These are phyloP conservation scores for Fringilla coelebs DNA, from an alignment of 2,797 vertebrate species.

Conservation along the genomic window DNA sequence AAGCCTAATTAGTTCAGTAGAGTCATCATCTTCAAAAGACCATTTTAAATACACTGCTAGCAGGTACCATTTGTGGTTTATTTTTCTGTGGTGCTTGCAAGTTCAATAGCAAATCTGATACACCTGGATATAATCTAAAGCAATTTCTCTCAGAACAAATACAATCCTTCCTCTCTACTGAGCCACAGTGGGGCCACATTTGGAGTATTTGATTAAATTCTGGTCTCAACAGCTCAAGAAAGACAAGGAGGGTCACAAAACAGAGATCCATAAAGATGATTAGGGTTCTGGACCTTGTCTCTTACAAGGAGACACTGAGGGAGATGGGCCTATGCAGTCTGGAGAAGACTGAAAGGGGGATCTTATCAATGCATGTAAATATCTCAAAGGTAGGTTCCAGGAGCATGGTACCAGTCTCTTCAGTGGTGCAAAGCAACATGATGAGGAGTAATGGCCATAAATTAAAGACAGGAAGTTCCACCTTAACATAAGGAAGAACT, in stretches of 20 bases:
- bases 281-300: not conserved
- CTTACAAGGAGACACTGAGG: not conserved
- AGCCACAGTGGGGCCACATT: not conserved
- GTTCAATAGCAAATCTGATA: not conserved
- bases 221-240: not conserved
- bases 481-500: not conserved
- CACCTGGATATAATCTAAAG: not conserved
- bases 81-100: not conserved
- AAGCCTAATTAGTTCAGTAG: not conserved
- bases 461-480: not conserved
- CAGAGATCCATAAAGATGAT: not conserved
- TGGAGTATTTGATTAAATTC: not conserved
- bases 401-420: not conserved
- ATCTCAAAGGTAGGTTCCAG: not conserved
- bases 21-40: not conserved
- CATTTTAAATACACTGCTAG: not conserved
- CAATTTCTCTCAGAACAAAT: not conserved
- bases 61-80: not conserved
- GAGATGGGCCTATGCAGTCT: not conserved
- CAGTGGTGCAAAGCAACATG: not conserved
- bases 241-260: not conserved
- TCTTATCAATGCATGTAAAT: not conserved
- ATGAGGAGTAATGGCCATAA: not conserved
- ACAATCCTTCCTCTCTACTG: accelerated
- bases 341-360: not conserved